Evolutionary conservation across 2,888 invertebrate genomes (phyloP), one percentile per base, ranked within the genome.

Genomic region (Rotaria sp.): DNA sequence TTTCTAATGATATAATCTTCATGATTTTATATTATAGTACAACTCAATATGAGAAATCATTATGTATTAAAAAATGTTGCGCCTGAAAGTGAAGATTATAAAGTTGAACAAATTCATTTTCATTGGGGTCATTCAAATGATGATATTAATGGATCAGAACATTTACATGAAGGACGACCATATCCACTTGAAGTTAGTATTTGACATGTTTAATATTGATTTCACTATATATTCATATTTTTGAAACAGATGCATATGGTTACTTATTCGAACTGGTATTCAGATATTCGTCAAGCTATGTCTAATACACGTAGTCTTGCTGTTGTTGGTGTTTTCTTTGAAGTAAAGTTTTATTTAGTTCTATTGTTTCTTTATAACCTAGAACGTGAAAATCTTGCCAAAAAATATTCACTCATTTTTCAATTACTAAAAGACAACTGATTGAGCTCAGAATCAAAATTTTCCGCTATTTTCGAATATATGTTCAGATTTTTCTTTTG

Each of bases 241-340:
- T 41, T 41, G 10, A 41, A 41, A n/a, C n/a, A 75, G 75, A 75
- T 75, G 75, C 75, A 75, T 75, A 41, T 75, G 10, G 75, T 75
- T 26, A 75, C 41, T 24, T 75, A 75, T 75, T 75, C 75, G 26
- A 75, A 26, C 21, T 75, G 13, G 75, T 75, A 41, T 75, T 24
- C 38, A 45, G 45, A 38, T 75, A 75, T 75, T 75, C 7, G 7
- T 4, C 45, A 75, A 3, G 75, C 75, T 2, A 75, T 75, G 75
- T 11, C 38, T 2, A 45, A 41, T 18, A 75, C 75, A 75, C 75
- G 75, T 11, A 4, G 26, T 41, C 45, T 75, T 41, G 75, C 75
- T 41, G 75, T 75, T 2, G 24, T 75, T 8, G 75, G 75, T 26
- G 75, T 75, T 26, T 75, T 75, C 41, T 75, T 75, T 41, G 45